Percentiles rank a stretch among this genome's conserved stretches.
phyloP scores from a whole-genome alignment of 2,888 invertebrate species.

The Neoitamus cyanurus region DNA sequence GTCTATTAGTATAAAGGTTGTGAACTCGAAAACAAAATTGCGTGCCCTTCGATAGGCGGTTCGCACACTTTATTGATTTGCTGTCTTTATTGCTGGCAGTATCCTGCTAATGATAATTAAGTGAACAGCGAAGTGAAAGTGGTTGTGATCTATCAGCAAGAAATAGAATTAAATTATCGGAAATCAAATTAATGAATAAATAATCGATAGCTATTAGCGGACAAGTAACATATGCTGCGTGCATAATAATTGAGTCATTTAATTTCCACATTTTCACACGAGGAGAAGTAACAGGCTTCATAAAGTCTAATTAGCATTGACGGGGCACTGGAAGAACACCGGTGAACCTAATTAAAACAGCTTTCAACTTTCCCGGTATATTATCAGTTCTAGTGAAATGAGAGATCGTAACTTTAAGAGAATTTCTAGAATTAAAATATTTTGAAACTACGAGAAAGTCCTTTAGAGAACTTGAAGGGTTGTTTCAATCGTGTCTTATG shows the following conservation, averaged over 20 bases:
- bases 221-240: not conserved
- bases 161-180: not conserved
- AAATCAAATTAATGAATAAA: not conserved
- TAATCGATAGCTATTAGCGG: not conserved
- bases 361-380: not conserved
- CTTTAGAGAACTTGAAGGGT: not conserved
- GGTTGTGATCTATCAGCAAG: not conserved
- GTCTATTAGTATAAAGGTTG: not conserved
- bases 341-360: not conserved
- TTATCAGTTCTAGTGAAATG: not conserved
- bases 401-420: not conserved
- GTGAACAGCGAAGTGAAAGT: not conserved
- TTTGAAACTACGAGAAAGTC: not conserved
- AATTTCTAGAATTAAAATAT: not conserved
- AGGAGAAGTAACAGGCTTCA: not conserved
- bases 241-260: not conserved
- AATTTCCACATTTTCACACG: not conserved
- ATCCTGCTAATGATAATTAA: not conserved
- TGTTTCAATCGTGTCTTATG: too few relatives aligned
- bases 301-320: not conserved
- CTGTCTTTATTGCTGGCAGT: not conserved
- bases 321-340: not conserved
- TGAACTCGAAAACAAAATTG: not conserved
- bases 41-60: not conserved
- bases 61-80: not conserved